phyloP scores from a whole-genome alignment of 92 coral and sea anemone species.

The Meandrina meandrites region DNA sequence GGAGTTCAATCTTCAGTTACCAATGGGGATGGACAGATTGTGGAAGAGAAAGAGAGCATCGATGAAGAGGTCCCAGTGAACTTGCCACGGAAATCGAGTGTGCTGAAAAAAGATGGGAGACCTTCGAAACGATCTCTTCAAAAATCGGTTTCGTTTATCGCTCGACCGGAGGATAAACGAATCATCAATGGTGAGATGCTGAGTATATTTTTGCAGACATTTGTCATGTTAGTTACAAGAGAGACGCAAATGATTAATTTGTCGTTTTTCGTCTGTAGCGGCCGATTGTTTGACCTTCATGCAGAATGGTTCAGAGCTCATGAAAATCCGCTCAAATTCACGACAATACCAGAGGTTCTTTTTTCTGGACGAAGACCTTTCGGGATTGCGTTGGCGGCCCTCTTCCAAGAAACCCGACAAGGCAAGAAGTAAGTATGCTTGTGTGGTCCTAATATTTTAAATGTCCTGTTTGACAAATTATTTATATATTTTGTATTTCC shows the following conservation, averaged over 20 bases:
- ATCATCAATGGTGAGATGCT: constrained; percentile 87
- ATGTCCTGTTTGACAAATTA: constrained; percentile 20
- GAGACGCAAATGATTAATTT: constrained; percentile 20
- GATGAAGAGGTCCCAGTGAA: constrained; percentile 40
- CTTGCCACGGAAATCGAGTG: constrained; percentile 87
- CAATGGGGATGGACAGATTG: constrained; percentile 68
- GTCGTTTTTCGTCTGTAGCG: constrained; percentile 61
- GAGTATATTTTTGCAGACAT: not conserved
- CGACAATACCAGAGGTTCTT: constrained; percentile 93
- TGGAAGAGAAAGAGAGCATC: constrained; percentile 61
- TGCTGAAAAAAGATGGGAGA: constrained; percentile 83
- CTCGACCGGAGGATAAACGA: constrained; percentile 97
- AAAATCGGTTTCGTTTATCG: constrained; percentile 95
- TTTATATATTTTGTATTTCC: constrained; percentile 12
- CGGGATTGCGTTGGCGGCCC: constrained; percentile 92
- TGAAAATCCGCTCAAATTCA: constrained; percentile 95
- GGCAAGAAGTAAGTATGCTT: constrained; percentile 83
- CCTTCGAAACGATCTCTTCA: constrained; percentile 80
- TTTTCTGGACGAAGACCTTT: constrained; percentile 81
- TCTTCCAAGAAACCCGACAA: constrained; percentile 97
- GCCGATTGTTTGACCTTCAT: constrained; percentile 93
- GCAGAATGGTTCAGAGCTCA: constrained; percentile 97
- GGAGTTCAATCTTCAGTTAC: constrained; percentile 63
- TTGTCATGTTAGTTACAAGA: constrained; percentile 9
- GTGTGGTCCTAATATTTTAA: constrained; percentile 13